Base-by-base conservation (phyloP, 1,140 invertebrate species). In the Monomorium pharaonis region DNA sequence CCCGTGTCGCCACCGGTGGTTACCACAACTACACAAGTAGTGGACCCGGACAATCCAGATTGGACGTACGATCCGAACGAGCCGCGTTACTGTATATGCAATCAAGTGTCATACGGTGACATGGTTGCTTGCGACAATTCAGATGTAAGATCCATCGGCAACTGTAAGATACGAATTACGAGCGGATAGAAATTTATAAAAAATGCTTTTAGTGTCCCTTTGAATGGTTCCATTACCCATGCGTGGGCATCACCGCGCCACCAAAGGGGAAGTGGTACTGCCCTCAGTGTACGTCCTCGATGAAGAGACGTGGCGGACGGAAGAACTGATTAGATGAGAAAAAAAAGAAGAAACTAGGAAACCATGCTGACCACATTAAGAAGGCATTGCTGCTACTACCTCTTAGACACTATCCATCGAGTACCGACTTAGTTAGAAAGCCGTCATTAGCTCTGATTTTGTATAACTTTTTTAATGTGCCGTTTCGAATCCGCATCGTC, bases 71-170 rank as follows among this genome's bases (percentile, higher is more conserved):
- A 98, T 95, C 98, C 98, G 3, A 98, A 98, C 92, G 99, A 99
- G 95, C 99, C 98, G 14, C 96, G 98, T 89, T 99, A 99, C 94
- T 99, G 99, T 95, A 97, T 99, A 90, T 99, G 99, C 95, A 99
- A 99, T 95, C 98, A 99, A 95, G 98, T 99, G 44, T 99, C 98
- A 1, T 99, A 99, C 94, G 99, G 99, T 12, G 98, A 99, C 92
- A 99, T 99, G 99, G 99, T 99, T 74, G 99, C 98, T 76, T 99
- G 99, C 96, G 99, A 99, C 96, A 99, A 99, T 96, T 97, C 98
- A 94, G 98, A 98, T 93, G 98, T 98, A 95, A 97, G 96, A 95
- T 9, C 1, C 16, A 10, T 44, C 16, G 14, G 30, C n/a, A 30
- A 87, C 5, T 44, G 56, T 21, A 27, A 27, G 51, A 4, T 42